phyloP scores from a whole-genome alignment of 2,113 vertebrate genomes.

The Syrmaticus mikado region DNA sequence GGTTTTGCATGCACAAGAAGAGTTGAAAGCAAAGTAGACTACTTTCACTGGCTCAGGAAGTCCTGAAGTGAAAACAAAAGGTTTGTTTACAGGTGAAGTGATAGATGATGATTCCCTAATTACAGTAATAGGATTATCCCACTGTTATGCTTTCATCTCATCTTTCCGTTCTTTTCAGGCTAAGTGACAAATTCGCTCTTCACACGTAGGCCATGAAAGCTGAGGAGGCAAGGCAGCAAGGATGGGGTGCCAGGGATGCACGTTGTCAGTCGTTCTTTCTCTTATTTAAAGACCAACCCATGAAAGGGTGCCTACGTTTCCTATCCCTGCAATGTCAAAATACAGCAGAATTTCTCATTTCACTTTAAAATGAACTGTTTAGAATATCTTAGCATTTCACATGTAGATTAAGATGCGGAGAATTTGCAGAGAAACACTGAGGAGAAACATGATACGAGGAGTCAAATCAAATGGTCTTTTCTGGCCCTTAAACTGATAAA shows the following conservation, averaged over 20 bases:
- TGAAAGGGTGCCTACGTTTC: background rate
- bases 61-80: conserved; percentile 22
- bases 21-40: background rate
- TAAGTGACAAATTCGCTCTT: conserved; percentile 67
- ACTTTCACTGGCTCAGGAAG: background rate
- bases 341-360: background rate
- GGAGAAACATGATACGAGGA: background rate
- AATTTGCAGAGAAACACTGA: background rate
- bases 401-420: background rate
- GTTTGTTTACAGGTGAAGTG: conserved; percentile 65
- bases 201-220: conserved; percentile 55
- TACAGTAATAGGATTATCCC: conserved; percentile 69
- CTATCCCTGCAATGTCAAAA: background rate
- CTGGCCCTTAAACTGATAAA: background rate
- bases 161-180: conserved; percentile 67
- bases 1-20: background rate
- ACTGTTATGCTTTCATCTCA: conserved; percentile 71
- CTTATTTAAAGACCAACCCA: conserved; percentile 49
- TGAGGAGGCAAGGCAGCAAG: conserved; percentile 35
- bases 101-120: conserved; percentile 72
- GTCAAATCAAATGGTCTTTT: background rate
- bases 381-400: background rate
- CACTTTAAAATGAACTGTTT: background rate
- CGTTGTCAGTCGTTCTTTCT: conserved; percentile 4
- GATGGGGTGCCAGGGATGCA: conserved; percentile 1